A percentile compares a stretch with the other conserved stretches of the same genome.
These are phyloP conservation scores for Heliconius cydno DNA, from an alignment of 2,888 invertebrate genomes.

Conservation along the genomic window DNA sequence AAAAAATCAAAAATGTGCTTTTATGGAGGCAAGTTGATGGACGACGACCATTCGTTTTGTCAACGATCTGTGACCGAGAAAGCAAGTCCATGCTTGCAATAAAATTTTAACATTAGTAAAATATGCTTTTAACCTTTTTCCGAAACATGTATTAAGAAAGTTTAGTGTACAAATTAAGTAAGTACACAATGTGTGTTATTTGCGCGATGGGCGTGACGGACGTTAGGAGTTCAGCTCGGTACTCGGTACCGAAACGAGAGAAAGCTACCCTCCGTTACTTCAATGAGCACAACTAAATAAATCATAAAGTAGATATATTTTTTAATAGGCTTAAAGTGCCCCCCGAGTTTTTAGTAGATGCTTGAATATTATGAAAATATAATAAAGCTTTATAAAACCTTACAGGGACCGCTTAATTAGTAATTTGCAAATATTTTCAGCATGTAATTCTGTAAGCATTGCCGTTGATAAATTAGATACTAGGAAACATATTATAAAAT, in stretches of 20 bases:
- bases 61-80: conserved; percentile 1
- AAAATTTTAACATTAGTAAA: conserved; percentile 4
- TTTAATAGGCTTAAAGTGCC: neutral
- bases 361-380: too few species aligned
- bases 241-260: conserved; percentile 62
- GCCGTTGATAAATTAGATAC: too few species aligned
- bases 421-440: neutral
- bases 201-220: conserved; percentile 53
- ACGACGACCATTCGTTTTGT: too few species aligned
- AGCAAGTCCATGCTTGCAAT: neutral
- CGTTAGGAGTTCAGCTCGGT: conserved; percentile 59
- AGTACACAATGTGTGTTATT: conserved; percentile 50
- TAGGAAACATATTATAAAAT: too few species aligned
- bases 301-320: neutral
- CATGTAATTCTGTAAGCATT: too few species aligned
- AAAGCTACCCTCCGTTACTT: conserved; percentile 67
- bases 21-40: too few species aligned
- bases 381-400: neutral
- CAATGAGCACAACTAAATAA: conserved; percentile 25
- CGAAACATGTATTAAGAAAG: conserved; percentile 47
- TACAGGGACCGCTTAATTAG: neutral
- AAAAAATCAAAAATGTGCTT: neutral
- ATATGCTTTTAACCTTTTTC: conserved; percentile 15
- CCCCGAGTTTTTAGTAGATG: neutral
- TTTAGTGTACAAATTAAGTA: conserved; percentile 51